These are phyloP conservation scores for Drosophila leontia DNA, from an alignment of 1,140 invertebrate species.

Conservation along the genomic window DNA sequence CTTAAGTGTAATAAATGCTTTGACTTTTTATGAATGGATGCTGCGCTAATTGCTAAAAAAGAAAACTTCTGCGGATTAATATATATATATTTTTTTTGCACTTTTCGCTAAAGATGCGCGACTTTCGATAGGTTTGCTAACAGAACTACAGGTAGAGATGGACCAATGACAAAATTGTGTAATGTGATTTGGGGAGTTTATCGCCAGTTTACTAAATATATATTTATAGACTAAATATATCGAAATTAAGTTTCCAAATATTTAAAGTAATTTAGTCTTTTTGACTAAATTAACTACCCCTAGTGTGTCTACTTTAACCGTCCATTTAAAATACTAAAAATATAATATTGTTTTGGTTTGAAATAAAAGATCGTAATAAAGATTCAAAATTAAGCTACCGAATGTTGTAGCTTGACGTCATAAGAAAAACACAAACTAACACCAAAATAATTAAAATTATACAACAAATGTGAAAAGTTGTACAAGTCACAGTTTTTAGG, in stretches of 20 bases:
- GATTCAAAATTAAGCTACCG: no score
- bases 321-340: no score
- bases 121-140: constrained; percentile 21
- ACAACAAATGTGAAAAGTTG: no score
- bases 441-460: background rate
- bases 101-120: constrained; percentile 51
- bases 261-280: no score
- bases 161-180: background rate
- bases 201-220: background rate
- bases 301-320: no score
- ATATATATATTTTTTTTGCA: constrained; percentile 22
- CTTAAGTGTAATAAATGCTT: constrained; percentile 61
- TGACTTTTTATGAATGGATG: constrained; percentile 34
- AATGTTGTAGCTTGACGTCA: no score
- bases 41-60: constrained; percentile 41
- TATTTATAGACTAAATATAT: no score
- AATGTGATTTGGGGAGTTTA: no score
- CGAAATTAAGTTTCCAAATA: no score
- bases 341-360: no score
- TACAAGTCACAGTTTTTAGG: constrained; percentile 3
- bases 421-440: background rate
- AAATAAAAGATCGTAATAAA: no score
- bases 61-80: constrained; percentile 32
- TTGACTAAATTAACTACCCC: no score
- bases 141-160: constrained; percentile 11